These are phyloP conservation scores for Spisula solida DNA, from an alignment of 2,888 invertebrate species.

Conservation along the genomic window DNA sequence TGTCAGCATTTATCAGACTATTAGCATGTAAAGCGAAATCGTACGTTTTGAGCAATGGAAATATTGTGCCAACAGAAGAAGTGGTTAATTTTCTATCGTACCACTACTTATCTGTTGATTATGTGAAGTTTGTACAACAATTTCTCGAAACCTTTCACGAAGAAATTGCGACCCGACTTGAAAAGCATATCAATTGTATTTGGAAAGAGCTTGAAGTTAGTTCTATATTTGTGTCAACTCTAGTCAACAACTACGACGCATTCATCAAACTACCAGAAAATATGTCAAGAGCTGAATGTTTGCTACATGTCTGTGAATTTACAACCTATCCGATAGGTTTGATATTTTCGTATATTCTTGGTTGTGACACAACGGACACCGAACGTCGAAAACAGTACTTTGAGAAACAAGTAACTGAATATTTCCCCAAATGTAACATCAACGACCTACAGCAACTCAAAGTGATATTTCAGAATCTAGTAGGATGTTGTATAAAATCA, in stretches of 20 bases:
- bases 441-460: slow-evolving; percentile 12
- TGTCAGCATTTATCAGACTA: slow-evolving; percentile 22
- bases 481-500: background rate
- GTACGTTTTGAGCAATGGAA: slow-evolving; percentile 22
- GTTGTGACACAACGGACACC: background rate
- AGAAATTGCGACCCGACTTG: slow-evolving; percentile 20
- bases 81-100: slow-evolving; percentile 30
- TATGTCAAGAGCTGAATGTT: slow-evolving; percentile 30
- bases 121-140: background rate
- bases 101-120: slow-evolving; percentile 20
- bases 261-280: slow-evolving; percentile 14
- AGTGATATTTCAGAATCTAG: background rate
- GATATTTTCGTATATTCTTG: slow-evolving; percentile 21
- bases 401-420: background rate
- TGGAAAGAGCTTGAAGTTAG: slow-evolving; percentile 32
- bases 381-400: slow-evolving; percentile 7
- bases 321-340: slow-evolving; percentile 26
- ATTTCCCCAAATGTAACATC: slow-evolving; percentile 3
- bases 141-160: background rate
- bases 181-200: slow-evolving; percentile 24
- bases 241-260: slow-evolving; percentile 39
- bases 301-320: slow-evolving; percentile 40
- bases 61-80: background rate
- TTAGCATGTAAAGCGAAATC: slow-evolving; percentile 30
- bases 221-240: slow-evolving; percentile 37